Conservation (phyloP, 2,797 vertebrate genomes). For the Sebastes kiyomatsui region DNA sequence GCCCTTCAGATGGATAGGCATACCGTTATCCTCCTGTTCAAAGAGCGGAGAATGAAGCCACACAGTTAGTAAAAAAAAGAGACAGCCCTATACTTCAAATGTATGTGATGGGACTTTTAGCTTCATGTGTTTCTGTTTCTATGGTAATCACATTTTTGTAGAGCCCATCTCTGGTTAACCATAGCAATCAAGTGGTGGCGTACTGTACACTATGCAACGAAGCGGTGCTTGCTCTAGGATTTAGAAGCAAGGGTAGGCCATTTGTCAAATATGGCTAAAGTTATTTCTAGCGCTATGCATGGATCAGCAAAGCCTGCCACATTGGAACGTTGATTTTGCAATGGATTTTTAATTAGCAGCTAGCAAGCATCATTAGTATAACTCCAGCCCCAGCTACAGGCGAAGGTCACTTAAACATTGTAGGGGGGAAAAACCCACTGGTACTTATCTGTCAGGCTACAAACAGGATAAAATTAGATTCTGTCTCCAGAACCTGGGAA, state of each 20-base stretch:
- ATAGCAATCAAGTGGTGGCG: constrained; percentile 3
- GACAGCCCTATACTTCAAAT: background rate
- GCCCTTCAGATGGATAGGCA: constrained; percentile 89
- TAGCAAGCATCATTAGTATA: constrained; percentile 55
- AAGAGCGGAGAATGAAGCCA: constrained; percentile 7
- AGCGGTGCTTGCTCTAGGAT: constrained; percentile 25
- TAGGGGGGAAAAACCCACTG: background rate
- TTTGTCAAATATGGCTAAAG: constrained; percentile 34
- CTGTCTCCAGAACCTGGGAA: constrained; percentile 62
- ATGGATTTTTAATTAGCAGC: constrained; percentile 33
- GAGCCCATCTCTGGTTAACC: constrained; percentile 32
- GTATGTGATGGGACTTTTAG: background rate
- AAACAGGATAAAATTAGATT: constrained; percentile 32
- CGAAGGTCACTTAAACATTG: constrained; percentile 8
- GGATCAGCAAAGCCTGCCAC: constrained; percentile 48
- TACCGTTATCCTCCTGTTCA: constrained; percentile 85
- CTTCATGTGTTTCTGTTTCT: background rate
- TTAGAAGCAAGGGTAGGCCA: constrained; percentile 18
- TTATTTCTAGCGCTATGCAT: constrained; percentile 25
- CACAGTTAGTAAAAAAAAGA: background rate
- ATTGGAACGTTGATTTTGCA: constrained; percentile 30
- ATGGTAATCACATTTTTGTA: background rate
- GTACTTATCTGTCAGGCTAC: constrained; percentile 70
- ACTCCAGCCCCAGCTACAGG: constrained; percentile 22
- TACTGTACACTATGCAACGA: background rate